Percentiles rank a stretch among this genome's conserved stretches.
These are phyloP conservation scores for Gyrodactylus bullatarudis DNA, from an alignment of 1,140 invertebrate species.

Conservation along the genomic window DNA sequence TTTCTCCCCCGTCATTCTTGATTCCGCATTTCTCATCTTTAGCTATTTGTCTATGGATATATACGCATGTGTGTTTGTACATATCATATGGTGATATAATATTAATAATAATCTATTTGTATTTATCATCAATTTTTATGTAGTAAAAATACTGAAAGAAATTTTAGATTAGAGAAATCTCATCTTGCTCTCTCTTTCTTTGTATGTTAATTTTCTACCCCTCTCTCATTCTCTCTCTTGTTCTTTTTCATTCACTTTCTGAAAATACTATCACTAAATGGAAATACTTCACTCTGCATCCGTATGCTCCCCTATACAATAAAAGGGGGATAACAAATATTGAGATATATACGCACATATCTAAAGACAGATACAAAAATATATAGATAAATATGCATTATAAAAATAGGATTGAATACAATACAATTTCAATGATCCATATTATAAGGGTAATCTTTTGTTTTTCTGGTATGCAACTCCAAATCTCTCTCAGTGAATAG, in stretches of 20 bases:
- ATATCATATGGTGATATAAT: no score
- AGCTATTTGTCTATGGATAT: no score
- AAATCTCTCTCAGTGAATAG: neutral
- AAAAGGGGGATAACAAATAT: no score
- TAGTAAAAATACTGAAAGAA: neutral
- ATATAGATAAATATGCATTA: neutral
- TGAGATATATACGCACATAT: neutral
- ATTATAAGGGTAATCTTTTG: neutral
- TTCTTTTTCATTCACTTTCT: neutral
- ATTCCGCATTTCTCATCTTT: no score
- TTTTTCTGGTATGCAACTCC: neutral
- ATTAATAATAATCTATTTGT: no score
- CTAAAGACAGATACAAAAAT: neutral
- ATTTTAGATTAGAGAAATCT: neutral
- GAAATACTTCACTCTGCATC: neutral
- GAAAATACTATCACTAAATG: neutral
- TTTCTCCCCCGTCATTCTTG: no score
- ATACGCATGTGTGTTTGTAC: no score
- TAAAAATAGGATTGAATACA: neutral
- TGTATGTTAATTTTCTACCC: neutral
- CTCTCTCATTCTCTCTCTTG: neutral
- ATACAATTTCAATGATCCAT: neutral
- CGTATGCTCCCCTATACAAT: no score
- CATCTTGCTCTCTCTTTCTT: neutral
- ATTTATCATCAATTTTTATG: no score